Percentiles rank a stretch among this genome's conserved stretches.
Conservation (phyloP, 1,140 invertebrate genomes). For the Atta colombica region DNA sequence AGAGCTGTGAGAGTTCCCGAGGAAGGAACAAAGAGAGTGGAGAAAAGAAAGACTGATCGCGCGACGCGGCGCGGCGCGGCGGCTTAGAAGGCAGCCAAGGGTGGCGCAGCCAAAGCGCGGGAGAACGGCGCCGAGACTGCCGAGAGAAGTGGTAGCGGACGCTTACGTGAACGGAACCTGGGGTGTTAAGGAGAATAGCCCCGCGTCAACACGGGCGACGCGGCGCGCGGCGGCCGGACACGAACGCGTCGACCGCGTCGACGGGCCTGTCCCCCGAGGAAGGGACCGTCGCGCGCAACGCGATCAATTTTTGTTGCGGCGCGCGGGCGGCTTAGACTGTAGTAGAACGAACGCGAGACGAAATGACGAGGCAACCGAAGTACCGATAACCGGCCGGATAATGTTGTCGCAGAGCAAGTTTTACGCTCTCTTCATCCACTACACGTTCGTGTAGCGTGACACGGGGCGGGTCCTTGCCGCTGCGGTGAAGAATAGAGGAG, state of each 20-base stretch:
- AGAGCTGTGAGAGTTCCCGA: conserved; percentile 26
- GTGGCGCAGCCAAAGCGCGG: conserved; percentile 30
- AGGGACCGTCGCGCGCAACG: conserved; percentile 76
- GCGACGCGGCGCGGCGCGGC: background rate
- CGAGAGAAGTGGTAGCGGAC: conserved; percentile 28
- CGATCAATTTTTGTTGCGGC: conserved; percentile 77
- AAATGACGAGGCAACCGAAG: conserved; percentile 68
- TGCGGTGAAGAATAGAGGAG: conserved; percentile 74
- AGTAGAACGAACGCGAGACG: conserved; percentile 61
- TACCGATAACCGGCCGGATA: conserved; percentile 77
- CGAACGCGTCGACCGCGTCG: conserved; percentile 60
- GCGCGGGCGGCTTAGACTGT: conserved; percentile 71
- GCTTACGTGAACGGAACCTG: background rate
- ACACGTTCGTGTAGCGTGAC: conserved; percentile 83
- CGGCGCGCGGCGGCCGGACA: conserved; percentile 38
- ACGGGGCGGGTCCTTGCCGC: conserved; percentile 82
- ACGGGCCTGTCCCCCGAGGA: conserved; percentile 71
- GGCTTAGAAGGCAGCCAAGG: conserved; percentile 35
- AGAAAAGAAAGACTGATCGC: conserved; percentile 60
- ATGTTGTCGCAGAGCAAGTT: conserved; percentile 85
- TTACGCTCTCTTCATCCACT: conserved; percentile 84
- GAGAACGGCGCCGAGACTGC: conserved; percentile 46
- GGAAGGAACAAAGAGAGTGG: conserved; percentile 63
- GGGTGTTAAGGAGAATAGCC: conserved; percentile 32
- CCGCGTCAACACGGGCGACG: conserved; percentile 48